A percentile compares a stretch with the other conserved stretches of the same genome.
Conservation (phyloP, 2,888 invertebrate species). For the Drosophila paracracens region DNA sequence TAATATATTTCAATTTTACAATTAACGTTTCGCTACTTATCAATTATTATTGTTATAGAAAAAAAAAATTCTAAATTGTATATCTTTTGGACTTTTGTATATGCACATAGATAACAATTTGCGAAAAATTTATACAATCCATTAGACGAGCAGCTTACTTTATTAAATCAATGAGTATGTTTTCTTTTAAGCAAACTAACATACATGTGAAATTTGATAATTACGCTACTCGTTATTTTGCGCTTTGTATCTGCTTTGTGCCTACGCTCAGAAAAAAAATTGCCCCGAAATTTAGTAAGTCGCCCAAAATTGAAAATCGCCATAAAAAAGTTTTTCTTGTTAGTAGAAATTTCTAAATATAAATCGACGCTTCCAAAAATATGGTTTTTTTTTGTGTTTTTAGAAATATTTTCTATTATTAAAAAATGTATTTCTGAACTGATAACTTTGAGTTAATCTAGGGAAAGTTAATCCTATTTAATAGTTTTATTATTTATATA, state of each 20-base stretch:
- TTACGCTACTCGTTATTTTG: not conserved
- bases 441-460: too few relatives aligned
- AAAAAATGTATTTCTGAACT: too few relatives aligned
- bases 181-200: not conserved
- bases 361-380: too few relatives aligned
- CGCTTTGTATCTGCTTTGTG: not conserved
- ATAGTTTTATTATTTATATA: not conserved
- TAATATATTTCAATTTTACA: constrained; percentile 15
- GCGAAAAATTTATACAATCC: not conserved
- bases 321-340: too few relatives aligned
- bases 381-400: too few relatives aligned
- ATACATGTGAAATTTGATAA: not conserved
- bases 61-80: not conserved
- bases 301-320: not conserved
- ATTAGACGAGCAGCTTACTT: not conserved
- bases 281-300: not conserved
- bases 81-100: not conserved
- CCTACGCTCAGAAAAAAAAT: not conserved
- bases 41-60: not conserved
- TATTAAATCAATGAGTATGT: not conserved
- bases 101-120: not conserved
- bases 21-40: constrained; percentile 8
- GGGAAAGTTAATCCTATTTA: too few relatives aligned
- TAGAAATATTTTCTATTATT: too few relatives aligned
- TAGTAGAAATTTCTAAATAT: too few relatives aligned